Evolutionary conservation across 1,140 invertebrate genomes (phyloP).

Genomic region (Zaprionus ornatus): DNA sequence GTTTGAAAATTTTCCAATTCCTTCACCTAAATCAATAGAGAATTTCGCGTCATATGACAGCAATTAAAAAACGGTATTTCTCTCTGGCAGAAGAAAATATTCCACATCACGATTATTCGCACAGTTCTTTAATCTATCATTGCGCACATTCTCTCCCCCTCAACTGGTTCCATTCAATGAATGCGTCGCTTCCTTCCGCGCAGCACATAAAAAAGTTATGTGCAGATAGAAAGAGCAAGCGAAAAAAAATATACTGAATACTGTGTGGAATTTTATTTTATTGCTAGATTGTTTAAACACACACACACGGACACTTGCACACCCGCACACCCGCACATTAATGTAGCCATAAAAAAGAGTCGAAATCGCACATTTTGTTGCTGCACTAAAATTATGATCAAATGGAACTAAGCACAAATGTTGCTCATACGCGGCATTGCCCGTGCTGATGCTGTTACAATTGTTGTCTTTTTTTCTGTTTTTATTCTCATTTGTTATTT

Average conservation of each 20-base stretch:
- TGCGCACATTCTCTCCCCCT: slow-evolving; percentile 34
- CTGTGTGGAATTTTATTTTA: slow-evolving; percentile 49
- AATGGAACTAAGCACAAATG: slow-evolving; percentile 56
- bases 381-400: slow-evolving; percentile 61
- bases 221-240: slow-evolving; percentile 6
- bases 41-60: slow-evolving; percentile 48
- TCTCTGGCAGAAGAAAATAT: slow-evolving; percentile 30
- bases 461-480: slow-evolving; percentile 26
- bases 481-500: slow-evolving; percentile 44
- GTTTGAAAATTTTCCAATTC: slow-evolving; percentile 9
- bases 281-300: slow-evolving; percentile 61
- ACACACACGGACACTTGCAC: slow-evolving; percentile 10
- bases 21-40: slow-evolving; percentile 9
- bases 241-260: slow-evolving; percentile 21
- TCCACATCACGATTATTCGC: slow-evolving; percentile 29
- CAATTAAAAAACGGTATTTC: slow-evolving; percentile 40
- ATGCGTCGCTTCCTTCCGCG: slow-evolving; percentile 67
- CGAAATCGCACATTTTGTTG: slow-evolving; percentile 25
- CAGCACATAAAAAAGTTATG: slow-evolving; percentile 54
- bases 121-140: slow-evolving; percentile 45
- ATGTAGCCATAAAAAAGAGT: slow-evolving; percentile 50
- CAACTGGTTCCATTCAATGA: slow-evolving; percentile 59
- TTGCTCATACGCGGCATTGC: slow-evolving; percentile 29
- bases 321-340: slow-evolving; percentile 19
- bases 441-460: background rate